phyloP scores from a whole-genome alignment of 2,113 vertebrate species.

The Probosciger aterrimus region DNA sequence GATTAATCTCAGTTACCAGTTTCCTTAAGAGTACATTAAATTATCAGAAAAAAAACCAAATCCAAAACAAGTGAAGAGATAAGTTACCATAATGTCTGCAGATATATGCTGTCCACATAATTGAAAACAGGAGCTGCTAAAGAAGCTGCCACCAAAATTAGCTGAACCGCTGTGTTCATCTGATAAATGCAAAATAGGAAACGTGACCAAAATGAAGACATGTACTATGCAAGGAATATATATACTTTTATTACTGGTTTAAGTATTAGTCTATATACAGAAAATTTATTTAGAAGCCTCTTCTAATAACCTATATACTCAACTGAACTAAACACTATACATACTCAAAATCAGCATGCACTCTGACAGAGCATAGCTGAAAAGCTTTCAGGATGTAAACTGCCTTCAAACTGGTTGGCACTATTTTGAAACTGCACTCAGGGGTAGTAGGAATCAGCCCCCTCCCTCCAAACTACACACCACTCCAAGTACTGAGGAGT shows the following conservation, averaged over 20 bases:
- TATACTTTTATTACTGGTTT: neutral
- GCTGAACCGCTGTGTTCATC: slow-evolving; percentile 94
- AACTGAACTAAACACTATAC: neutral
- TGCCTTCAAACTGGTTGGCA: neutral
- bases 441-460: neutral
- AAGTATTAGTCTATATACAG: neutral
- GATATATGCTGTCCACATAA: slow-evolving; percentile 88
- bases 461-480: neutral
- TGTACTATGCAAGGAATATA: neutral
- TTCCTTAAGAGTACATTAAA: neutral
- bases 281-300: neutral
- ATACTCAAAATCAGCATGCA: fast-evolving
- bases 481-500: neutral
- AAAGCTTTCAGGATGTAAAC: neutral
- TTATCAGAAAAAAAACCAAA: neutral
- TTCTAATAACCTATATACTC: neutral
- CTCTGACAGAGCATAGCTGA: fast-evolving
- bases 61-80: neutral
- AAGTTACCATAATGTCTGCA: slow-evolving; percentile 91
- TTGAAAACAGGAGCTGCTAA: slow-evolving; percentile 95
- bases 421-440: neutral
- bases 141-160: slow-evolving; percentile 91
- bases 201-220: neutral
- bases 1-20: neutral
- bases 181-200: slow-evolving; percentile 53